Conservation (phyloP, 2,797 vertebrate species). For the Sebastes matsubarae region DNA sequence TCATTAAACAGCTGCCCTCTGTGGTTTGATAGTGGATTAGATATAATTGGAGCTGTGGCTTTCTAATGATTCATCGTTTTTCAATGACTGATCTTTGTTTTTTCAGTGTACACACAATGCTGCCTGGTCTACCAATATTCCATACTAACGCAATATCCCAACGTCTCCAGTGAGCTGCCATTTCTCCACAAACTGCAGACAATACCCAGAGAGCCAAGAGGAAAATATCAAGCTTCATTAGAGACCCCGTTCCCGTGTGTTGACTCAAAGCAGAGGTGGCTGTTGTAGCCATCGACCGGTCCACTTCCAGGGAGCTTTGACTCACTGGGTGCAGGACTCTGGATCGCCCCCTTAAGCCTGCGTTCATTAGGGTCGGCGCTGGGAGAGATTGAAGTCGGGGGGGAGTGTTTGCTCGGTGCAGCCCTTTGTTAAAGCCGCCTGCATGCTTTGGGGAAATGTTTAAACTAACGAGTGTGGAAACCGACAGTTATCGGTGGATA, state of each 20-base stretch:
- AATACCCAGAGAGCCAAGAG: neutral
- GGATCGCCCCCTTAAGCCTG: slow-evolving; percentile 51
- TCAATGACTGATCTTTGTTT: slow-evolving; percentile 33
- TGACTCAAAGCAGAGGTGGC: slow-evolving; percentile 39
- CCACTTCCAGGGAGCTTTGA: slow-evolving; percentile 10
- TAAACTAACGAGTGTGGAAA: slow-evolving; percentile 31
- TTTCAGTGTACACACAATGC: slow-evolving; percentile 4
- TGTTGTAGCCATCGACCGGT: slow-evolving; percentile 35
- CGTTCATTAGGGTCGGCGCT: slow-evolving; percentile 45
- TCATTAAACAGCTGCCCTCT: slow-evolving; percentile 11
- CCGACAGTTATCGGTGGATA: slow-evolving; percentile 24
- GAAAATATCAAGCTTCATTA: slow-evolving; percentile 26
- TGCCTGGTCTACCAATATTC: neutral
- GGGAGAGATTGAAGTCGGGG: slow-evolving; percentile 16
- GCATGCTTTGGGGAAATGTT: slow-evolving; percentile 13
- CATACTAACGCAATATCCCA: slow-evolving; percentile 14
- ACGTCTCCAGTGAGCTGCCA: slow-evolving; percentile 5
- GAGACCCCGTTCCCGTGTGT: slow-evolving; percentile 3
- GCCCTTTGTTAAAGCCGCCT: neutral
- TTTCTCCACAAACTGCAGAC: slow-evolving; percentile 1
- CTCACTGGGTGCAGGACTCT: slow-evolving; percentile 2
- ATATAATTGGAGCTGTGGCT: slow-evolving; percentile 22
- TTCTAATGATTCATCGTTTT: slow-evolving; percentile 10
- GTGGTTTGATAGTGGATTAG: slow-evolving; percentile 20
- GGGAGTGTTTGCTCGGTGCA: slow-evolving; percentile 36